Conservation (phyloP, 2,797 vertebrate genomes). For the Euthynnus affinis region DNA sequence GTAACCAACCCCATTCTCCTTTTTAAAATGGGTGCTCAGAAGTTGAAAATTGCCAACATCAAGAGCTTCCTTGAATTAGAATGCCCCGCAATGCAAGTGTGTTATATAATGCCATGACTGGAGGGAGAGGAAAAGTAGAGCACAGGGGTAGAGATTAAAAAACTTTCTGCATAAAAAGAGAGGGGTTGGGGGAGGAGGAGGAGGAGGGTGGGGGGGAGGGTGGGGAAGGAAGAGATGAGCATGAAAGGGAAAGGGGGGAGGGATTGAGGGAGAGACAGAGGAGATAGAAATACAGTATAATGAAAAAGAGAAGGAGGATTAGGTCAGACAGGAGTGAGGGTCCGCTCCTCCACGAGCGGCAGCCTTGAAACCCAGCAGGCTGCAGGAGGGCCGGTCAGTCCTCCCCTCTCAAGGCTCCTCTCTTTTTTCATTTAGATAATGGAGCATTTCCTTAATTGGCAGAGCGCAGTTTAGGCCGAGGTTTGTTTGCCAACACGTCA, state of each 20-base stretch:
- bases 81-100: slow-evolving; percentile 72
- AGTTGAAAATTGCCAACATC: slow-evolving; percentile 79
- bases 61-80: slow-evolving; percentile 80
- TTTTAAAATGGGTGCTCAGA: slow-evolving; percentile 72
- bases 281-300: slow-evolving; percentile 67
- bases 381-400: slow-evolving; percentile 57
- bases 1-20: slow-evolving; percentile 68
- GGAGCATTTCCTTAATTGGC: slow-evolving; percentile 83
- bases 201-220: slow-evolving; percentile 40
- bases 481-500: slow-evolving; percentile 84
- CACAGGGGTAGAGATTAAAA: slow-evolving; percentile 82
- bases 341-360: slow-evolving; percentile 39
- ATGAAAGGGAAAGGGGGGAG: slow-evolving; percentile 61
- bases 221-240: slow-evolving; percentile 64
- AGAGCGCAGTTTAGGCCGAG: slow-evolving; percentile 65
- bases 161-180: slow-evolving; percentile 78
- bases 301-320: slow-evolving; percentile 65
- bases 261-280: slow-evolving; percentile 68
- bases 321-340: slow-evolving; percentile 64
- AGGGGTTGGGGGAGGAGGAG: slow-evolving; percentile 11
- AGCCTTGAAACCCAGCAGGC: slow-evolving; percentile 44
- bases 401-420: slow-evolving; percentile 55
- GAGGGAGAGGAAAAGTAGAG: slow-evolving; percentile 80
- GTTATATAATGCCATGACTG: slow-evolving; percentile 82
- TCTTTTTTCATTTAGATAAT: slow-evolving; percentile 82